Evolutionary conservation across 2,888 invertebrate genomes (phyloP), one percentile per base, ranked within the genome.

Genomic region (Pecten maximus): DNA sequence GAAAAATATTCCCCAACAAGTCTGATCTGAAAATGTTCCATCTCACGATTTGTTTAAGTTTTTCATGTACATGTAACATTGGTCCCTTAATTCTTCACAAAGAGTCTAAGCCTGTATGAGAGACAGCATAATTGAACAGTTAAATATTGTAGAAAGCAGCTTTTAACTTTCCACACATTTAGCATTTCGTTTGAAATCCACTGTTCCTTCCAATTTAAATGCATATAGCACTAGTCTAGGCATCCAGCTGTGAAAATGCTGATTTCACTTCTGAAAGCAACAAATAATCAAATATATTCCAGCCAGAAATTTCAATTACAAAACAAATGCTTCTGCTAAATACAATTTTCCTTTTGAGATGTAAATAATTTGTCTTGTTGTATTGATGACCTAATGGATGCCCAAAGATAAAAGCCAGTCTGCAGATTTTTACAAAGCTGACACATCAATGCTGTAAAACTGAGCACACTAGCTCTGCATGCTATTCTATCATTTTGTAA

Each of bases 261-360:
- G 2, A 74, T 35, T 74, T 35, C 8, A 74, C 23, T 60, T 60
- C 48, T 60, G 60, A 60, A 60, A 60, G 23, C 4, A 60, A 60
- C n/a, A n/a, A 60, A 23, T 60, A 23, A 60, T n/a, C 60, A 60
- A 60, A 60, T 60, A 60, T 19, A 60, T 60, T n/a, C 23, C 23
- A 6, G 60, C 60, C 60, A 60, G 60, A 60, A 60, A 60, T 60
- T 60, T 60, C 60, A 60, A 60, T 60, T 60, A 60, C 60, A 60
- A 60, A 60, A 60, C 23, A 60, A n/a, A 16, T 60, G 23, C 60
- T 60, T 6, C 60, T 60, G 60, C 60, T 60, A 60, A 60, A 60
- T 60, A 23, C 60, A 60, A 60, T n/a, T 60, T 60, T n/a, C 23
- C 60, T 16, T 60, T 60, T 60, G 60, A 60, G 60, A 60, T 60